phyloP scores from a whole-genome alignment of 2,797 vertebrate species.

The Anisognathus igniventris region DNA sequence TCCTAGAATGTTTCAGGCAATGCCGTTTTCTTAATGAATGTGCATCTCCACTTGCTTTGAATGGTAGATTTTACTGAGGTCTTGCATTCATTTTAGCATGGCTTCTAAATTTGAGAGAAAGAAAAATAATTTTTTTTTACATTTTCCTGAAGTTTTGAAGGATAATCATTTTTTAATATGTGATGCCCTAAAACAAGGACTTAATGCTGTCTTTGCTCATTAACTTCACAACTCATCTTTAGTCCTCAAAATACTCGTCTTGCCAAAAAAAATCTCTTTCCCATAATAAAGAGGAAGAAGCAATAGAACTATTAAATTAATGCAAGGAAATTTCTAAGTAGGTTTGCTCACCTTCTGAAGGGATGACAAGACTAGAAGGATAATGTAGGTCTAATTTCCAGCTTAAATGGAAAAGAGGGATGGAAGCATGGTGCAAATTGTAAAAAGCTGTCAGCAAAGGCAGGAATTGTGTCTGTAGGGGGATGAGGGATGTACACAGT shows the following conservation, averaged over 20 bases:
- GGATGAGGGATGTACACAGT: neutral
- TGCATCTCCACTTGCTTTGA: neutral
- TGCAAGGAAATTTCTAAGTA: neutral
- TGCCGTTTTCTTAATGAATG: neutral
- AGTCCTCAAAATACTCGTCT: neutral
- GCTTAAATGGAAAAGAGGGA: neutral
- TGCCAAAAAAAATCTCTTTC: neutral
- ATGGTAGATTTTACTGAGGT: neutral
- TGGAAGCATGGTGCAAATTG: neutral
- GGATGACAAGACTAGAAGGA: neutral
- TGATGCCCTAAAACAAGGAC: neutral
- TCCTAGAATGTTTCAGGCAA: neutral
- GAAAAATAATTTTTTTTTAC: neutral
- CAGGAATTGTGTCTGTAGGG: neutral
- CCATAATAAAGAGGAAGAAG: neutral
- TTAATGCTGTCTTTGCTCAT: conserved; percentile 10
- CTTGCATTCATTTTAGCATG: neutral
- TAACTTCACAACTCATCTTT: neutral
- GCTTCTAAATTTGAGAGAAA: neutral
- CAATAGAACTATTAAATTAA: neutral
- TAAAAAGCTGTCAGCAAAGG: neutral
- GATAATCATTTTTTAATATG: neutral
- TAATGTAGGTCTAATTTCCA: neutral
- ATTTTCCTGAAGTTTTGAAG: conserved; percentile 1
- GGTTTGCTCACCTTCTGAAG: neutral